phyloP scores from a whole-genome alignment of 2,113 vertebrate species.

The Coregonus clupeaformis region DNA sequence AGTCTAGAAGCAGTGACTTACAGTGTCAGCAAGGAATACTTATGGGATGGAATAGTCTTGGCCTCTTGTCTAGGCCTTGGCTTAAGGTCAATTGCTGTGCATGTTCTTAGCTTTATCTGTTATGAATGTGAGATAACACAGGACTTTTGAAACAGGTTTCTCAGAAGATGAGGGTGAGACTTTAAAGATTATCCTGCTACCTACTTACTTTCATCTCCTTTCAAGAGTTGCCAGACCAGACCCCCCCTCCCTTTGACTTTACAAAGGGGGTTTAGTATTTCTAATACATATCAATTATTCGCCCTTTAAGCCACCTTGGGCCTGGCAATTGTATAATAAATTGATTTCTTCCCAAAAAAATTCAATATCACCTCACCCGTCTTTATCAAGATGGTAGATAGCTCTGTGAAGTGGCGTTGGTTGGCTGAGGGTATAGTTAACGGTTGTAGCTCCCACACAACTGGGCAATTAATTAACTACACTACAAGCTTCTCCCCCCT shows the following conservation, averaged over 20 bases:
- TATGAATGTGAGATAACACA: conserved; percentile 2
- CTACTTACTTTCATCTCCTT: not conserved
- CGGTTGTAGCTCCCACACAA: not conserved
- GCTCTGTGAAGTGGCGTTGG: not conserved
- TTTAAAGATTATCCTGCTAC: not conserved
- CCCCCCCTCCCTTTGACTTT: not conserved
- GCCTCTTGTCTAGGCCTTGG: not conserved
- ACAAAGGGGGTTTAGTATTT: not conserved
- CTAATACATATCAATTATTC: conserved; percentile 14
- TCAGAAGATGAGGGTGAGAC: conserved; percentile 3
- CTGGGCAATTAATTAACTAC: conserved; percentile 32
- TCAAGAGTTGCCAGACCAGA: not conserved
- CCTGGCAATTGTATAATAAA: conserved; percentile 18
- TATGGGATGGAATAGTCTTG: not conserved
- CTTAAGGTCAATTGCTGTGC: not conserved
- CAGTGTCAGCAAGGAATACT: not conserved
- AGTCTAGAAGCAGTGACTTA: not conserved
- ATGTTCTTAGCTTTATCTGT: not conserved
- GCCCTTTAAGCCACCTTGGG: not conserved
- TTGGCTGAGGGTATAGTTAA: not conserved
- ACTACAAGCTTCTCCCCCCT: not conserved
- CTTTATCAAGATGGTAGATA: conserved; percentile 29
- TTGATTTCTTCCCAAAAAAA: conserved; percentile 27
- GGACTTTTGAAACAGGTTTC: not conserved
- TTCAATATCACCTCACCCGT: conserved; percentile 24